A percentile compares a stretch with the other conserved stretches of the same genome.
phyloP scores from a whole-genome alignment of 2,797 vertebrate species.

The Clarias laeviceps region DNA sequence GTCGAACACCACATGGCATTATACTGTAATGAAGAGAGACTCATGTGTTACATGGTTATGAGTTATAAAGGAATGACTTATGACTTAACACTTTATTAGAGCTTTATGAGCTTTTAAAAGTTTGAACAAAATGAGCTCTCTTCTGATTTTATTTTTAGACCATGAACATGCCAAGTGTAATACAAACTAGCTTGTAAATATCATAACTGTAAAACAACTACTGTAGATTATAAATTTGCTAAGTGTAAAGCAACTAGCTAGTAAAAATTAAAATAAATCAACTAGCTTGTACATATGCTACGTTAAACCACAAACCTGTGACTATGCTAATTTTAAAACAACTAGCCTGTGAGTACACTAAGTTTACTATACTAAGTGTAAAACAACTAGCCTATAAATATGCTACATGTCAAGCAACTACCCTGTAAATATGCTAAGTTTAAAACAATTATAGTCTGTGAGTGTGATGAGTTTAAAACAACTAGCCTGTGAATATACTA shows the following conservation, averaged over 20 bases:
- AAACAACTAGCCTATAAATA: not conserved
- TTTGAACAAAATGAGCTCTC: too few relatives aligned
- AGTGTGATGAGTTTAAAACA: not conserved
- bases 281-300: not conserved
- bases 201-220: too few relatives aligned
- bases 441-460: not conserved
- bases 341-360: not conserved
- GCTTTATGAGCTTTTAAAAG: not conserved
- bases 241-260: not conserved
- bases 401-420: not conserved
- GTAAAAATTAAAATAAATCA: not conserved
- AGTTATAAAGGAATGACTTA: not conserved
- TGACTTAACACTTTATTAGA: not conserved
- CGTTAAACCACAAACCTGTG: not conserved
- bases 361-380: not conserved
- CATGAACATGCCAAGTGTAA: too few relatives aligned
- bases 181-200: not conserved
- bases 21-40: not conserved
- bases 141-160: too few relatives aligned
- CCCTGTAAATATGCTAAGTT: too few relatives aligned
- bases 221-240: too few relatives aligned
- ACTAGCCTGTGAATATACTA: not conserved
- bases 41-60: not conserved
- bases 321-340: not conserved
- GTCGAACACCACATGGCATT: not conserved